These are phyloP conservation scores for Bombus impatiens DNA, from an alignment of 1,140 invertebrate species.

Conservation along the genomic window DNA sequence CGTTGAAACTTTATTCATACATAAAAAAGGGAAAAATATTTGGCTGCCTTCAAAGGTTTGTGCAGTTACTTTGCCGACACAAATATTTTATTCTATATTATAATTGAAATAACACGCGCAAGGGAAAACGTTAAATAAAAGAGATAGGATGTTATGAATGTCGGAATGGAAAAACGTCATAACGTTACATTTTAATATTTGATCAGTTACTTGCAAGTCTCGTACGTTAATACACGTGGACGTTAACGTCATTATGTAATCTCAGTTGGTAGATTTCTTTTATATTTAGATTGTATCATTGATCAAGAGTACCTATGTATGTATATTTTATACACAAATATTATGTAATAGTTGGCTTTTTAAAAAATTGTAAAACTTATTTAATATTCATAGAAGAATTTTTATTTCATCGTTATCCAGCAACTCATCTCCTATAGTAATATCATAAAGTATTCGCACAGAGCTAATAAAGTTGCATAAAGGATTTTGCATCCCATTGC, in stretches of 20 bases:
- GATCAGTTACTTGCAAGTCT: too few species aligned
- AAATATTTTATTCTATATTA: too few species aligned
- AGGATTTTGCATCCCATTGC: neutral
- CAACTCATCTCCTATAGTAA: neutral
- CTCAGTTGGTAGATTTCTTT: neutral
- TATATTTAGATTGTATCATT: neutral
- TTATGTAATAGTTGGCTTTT: neutral
- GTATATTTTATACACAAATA: neutral
- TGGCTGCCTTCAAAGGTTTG: neutral
- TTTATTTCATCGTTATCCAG: neutral
- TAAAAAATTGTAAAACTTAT: neutral
- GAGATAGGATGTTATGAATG: too few species aligned
- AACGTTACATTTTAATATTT: too few species aligned
- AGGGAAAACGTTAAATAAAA: too few species aligned
- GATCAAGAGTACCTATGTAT: neutral
- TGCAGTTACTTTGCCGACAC: too few species aligned
- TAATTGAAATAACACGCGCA: too few species aligned
- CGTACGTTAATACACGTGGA: neutral
- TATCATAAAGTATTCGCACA: neutral
- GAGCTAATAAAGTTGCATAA: constrained; percentile 1
- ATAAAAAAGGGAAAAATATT: neutral
- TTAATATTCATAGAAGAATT: constrained; percentile 1
- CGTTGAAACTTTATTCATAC: neutral
- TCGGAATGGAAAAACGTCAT: too few species aligned
- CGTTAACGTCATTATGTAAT: neutral